phyloP scores from a whole-genome alignment of 2,797 vertebrate genomes.

The Pteronotus mesoamericanus region DNA sequence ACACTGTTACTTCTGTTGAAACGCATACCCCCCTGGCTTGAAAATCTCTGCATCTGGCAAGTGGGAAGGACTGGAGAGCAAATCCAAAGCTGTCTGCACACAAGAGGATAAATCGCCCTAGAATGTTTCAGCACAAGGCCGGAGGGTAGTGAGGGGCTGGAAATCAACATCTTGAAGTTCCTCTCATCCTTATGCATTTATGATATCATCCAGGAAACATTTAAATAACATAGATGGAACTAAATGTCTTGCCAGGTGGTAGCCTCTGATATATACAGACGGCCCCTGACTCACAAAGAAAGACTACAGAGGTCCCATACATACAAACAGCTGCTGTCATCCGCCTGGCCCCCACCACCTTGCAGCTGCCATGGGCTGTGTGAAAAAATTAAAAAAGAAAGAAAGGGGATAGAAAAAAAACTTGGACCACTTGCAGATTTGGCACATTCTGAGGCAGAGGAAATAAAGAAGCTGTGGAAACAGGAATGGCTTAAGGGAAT shows the following conservation, averaged over 20 bases:
- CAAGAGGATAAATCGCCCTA: not conserved
- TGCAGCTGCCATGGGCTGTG: conserved; percentile 64
- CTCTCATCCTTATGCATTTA: not conserved
- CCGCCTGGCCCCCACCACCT: not conserved
- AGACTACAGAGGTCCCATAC: conserved; percentile 52
- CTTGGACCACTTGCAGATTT: conserved; percentile 60
- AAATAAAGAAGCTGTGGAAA: conserved; percentile 49
- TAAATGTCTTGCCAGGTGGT: conserved; percentile 69
- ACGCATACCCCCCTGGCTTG: not conserved
- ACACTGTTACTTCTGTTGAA: not conserved
- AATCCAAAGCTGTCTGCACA: not conserved
- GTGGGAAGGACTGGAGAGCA: not conserved
- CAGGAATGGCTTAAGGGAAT: not conserved
- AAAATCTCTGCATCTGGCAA: not conserved
- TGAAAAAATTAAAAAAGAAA: conserved; percentile 31
- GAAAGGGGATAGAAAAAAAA: conserved; percentile 25
- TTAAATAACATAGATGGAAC: conserved; percentile 52
- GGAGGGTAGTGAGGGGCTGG: not conserved
- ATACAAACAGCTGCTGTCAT: conserved; percentile 64
- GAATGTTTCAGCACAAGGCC: not conserved
- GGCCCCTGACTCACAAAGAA: conserved; percentile 55
- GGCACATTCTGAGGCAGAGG: conserved; percentile 40
- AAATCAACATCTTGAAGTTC: not conserved
- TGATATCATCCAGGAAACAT: conserved; percentile 62
- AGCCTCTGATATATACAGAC: conserved; percentile 38